A percentile compares a stretch with the other conserved stretches of the same genome.
Conservation (phyloP, 2,797 vertebrate genomes). For the Pangasius sanitwongsei region DNA sequence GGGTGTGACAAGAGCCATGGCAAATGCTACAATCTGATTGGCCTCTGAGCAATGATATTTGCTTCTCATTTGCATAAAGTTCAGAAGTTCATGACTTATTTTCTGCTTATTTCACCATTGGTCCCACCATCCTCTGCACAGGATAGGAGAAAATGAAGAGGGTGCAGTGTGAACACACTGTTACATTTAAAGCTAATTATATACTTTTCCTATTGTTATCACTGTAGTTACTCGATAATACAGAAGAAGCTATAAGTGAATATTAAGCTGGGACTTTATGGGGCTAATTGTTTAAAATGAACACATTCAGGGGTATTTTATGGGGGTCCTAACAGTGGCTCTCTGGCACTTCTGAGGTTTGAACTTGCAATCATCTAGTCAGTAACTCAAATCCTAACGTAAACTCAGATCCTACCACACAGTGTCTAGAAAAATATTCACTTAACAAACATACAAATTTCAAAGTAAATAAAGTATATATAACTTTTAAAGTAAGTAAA, state of each 20-base stretch:
- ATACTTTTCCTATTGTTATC: neutral
- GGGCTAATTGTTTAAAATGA: neutral
- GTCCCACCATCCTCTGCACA: neutral
- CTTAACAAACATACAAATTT: neutral
- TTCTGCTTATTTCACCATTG: neutral
- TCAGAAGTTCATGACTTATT: neutral
- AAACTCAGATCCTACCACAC: neutral
- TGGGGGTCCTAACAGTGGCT: neutral
- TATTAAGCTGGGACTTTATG: neutral
- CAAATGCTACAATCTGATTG: neutral
- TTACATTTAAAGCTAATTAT: neutral
- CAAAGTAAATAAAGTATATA: no score
- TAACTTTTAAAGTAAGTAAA: no score
- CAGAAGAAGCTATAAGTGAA: neutral
- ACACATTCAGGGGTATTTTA: neutral
- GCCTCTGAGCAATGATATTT: conserved; percentile 8
- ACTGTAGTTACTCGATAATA: neutral
- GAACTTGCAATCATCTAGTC: neutral
- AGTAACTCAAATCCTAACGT: neutral
- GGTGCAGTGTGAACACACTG: neutral
- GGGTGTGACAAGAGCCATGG: neutral
- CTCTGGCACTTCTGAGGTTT: neutral
- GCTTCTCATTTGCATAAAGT: conserved; percentile 23
- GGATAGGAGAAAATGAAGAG: neutral
- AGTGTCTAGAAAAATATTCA: neutral